Evolutionary conservation across 2,888 invertebrate species (phyloP), one percentile per base, ranked within the genome.

Genomic region (Tachystola acroxantha): DNA sequence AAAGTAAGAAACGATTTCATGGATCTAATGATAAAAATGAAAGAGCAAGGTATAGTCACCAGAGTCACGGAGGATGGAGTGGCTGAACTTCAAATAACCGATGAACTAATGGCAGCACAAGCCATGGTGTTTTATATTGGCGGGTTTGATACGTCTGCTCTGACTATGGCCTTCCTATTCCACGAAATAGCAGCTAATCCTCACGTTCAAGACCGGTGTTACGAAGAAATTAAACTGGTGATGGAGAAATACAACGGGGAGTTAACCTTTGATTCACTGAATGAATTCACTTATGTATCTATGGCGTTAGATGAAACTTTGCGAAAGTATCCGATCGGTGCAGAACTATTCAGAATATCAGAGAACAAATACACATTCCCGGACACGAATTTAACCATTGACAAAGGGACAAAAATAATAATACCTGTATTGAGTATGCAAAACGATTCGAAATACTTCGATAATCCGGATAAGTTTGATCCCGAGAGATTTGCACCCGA

Each of bases 291-390:
- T 7, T 68, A 66, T 45, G 30, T 69, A 31, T 58, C 61, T 29
- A 53, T 54, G 50, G 59, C 56, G 9, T 36, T 59, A 0, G 40
- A 48, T 13, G 84, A 82, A 52, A 67, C 70, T 2, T 45, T 80
- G 16, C 49, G 82, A 13, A 61, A 67, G 37, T 75, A 64, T 50
- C 71, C 79, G 1, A 65, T 71, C n/a, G 26, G 9, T 11, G 19
- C 13, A 12, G 5, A n/a, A 1, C 7, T 37, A 7, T 9, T n/a
- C 6, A 26, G 37, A 24, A 20, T n/a, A 10, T 7, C 14, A 7
- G n/a, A 7, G 0, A n/a, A 11, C 3, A 12, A 29, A 7, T 37
- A 37, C 4, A 29, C n/a, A 3, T 33, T 38, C 14, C 30, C 29
- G 10, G 31, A 29, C 1, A 34, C 14, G 4, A 29, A 37, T 20